Conservation (phyloP, 2,113 vertebrate species). For the Sylvietta virens region DNA sequence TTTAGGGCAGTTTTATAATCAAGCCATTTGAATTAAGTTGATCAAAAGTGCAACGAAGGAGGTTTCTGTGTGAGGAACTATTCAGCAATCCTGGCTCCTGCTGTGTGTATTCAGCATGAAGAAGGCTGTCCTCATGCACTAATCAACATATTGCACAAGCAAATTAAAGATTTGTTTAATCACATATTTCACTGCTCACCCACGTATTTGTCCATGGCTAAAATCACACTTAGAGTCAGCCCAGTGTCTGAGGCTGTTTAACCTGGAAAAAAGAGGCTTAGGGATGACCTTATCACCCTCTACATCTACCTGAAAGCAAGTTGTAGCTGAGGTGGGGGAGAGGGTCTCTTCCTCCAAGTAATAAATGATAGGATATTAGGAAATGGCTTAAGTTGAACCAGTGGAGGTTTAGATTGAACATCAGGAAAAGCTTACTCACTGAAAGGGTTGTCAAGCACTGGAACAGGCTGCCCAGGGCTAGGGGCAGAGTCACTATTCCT, state of each 20-base stretch:
- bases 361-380: neutral
- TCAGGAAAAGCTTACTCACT: neutral
- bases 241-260: neutral
- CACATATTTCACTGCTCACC: neutral
- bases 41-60: neutral
- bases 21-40: neutral
- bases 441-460: neutral
- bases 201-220: neutral
- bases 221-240: neutral
- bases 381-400: neutral
- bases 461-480: neutral
- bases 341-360: neutral
- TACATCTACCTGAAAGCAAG: neutral
- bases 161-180: neutral
- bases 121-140: neutral
- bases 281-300: no score
- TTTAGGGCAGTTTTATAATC: neutral
- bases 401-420: neutral
- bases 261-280: neutral
- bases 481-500: neutral
- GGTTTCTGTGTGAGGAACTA: neutral
- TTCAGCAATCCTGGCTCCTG: neutral
- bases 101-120: neutral
- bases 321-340: accelerated
- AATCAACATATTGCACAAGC: neutral